phyloP scores from a whole-genome alignment of 2,888 invertebrate genomes.

The Pristionchus mayeri region DNA sequence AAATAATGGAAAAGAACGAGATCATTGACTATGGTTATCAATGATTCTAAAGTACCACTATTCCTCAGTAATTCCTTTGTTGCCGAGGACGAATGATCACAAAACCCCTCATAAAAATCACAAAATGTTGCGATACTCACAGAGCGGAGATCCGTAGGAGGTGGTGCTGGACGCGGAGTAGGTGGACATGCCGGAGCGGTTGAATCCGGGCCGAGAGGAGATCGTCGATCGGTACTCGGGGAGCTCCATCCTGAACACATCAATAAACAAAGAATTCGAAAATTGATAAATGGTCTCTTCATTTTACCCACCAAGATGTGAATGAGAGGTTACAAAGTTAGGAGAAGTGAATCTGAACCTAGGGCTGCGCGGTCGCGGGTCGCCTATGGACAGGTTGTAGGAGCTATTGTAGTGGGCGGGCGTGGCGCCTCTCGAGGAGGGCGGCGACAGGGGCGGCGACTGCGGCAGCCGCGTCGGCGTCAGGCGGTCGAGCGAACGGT shows the following conservation, averaged over 20 bases:
- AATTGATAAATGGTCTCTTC: too few species aligned
- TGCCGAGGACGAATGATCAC: too few species aligned
- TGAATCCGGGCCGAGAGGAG: slow-evolving; percentile 69
- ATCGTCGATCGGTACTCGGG: slow-evolving; percentile 64
- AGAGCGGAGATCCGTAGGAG: slow-evolving; percentile 60
- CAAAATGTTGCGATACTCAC: slow-evolving; percentile 51
- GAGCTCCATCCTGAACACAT: slow-evolving; percentile 45
- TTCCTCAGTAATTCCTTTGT: too few species aligned
- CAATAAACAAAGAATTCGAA: too few species aligned
- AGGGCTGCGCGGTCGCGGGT: slow-evolving; percentile 5
- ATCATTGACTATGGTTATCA: too few species aligned
- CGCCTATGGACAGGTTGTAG: slow-evolving; percentile 21
- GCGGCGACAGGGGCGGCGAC: slow-evolving; percentile 2
- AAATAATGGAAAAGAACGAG: too few species aligned
- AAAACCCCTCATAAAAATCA: not conserved
- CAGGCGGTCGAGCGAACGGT: slow-evolving; percentile 25
- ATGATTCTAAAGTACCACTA: too few species aligned
- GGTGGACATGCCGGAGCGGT: slow-evolving; percentile 54
- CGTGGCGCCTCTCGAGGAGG: too few species aligned
- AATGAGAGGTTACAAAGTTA: too few species aligned
- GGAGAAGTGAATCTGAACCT: not conserved
- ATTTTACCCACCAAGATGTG: too few species aligned
- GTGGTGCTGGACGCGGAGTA: slow-evolving; percentile 56
- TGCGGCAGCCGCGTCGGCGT: not conserved
- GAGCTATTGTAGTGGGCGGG: slow-evolving; percentile 30